phyloP scores from a whole-genome alignment of 2,797 vertebrate genomes.

The Allenopithecus nigroviridis region DNA sequence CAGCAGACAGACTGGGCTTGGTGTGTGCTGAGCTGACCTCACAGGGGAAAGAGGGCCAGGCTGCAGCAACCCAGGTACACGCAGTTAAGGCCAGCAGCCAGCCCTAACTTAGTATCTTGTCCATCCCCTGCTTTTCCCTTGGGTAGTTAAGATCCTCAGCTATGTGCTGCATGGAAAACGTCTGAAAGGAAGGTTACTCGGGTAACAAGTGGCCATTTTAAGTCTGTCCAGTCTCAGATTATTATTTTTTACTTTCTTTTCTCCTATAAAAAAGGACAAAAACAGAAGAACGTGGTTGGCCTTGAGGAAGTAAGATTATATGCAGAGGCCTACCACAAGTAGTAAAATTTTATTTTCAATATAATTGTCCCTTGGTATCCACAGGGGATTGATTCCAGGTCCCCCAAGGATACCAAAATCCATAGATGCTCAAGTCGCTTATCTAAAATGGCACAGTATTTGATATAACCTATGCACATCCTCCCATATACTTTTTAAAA shows the following conservation, averaged over 20 bases:
- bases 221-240: background rate
- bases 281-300: background rate
- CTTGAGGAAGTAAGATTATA: background rate
- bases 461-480: background rate
- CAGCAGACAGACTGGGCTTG: rapidly evolving
- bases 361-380: background rate
- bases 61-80: background rate
- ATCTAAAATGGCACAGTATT: background rate
- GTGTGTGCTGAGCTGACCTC: background rate
- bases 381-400: background rate
- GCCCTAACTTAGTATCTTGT: rapidly evolving
- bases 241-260: background rate
- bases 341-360: background rate
- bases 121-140: background rate
- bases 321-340: background rate
- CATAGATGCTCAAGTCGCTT: background rate
- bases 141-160: background rate
- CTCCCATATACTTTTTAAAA: background rate
- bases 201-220: background rate
- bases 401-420: background rate
- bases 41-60: background rate
- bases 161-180: background rate
- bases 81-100: background rate
- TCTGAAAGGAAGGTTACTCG: background rate
- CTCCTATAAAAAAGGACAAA: background rate